A percentile compares a stretch with the other conserved stretches of the same genome.
Conservation (phyloP, 2,113 vertebrate species). For the Kryptolebias marmoratus region DNA sequence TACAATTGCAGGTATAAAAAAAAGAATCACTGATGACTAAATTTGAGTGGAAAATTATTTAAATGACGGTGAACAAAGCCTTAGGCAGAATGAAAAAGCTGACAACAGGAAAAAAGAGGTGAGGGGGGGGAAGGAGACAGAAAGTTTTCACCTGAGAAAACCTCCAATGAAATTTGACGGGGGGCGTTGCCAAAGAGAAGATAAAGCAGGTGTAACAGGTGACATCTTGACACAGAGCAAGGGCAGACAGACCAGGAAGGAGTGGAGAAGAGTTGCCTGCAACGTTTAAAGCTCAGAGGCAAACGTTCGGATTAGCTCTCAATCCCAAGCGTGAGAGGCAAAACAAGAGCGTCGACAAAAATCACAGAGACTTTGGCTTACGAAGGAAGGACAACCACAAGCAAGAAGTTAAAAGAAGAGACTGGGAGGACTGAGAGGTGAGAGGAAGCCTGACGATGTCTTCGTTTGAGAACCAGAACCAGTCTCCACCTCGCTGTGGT, state of each 20-base stretch:
- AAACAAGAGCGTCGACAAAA: neutral
- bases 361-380: neutral
- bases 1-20: neutral
- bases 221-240: constrained; percentile 77
- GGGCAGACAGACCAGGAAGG: constrained; percentile 60
- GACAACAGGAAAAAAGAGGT: constrained; percentile 41
- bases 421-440: constrained; percentile 28
- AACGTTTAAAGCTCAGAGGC: neutral
- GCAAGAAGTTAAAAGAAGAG: constrained; percentile 17
- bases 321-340: constrained; percentile 7
- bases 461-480: constrained; percentile 88
- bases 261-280: constrained; percentile 12
- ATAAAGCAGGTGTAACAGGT: constrained; percentile 81
- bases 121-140: constrained; percentile 5
- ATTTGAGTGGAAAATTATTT: constrained; percentile 58
- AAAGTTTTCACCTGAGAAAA: constrained; percentile 57
- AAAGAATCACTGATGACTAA: neutral
- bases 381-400: constrained; percentile 27
- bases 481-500: constrained; percentile 92
- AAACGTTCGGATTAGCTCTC: neutral
- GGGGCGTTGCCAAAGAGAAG: constrained; percentile 74
- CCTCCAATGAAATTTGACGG: constrained; percentile 70
- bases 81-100: constrained; percentile 59
- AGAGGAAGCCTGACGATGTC: constrained; percentile 84
- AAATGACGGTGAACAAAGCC: constrained; percentile 54